Percentiles rank a stretch among this genome's conserved stretches.
These are phyloP conservation scores for Myopa testacea DNA, from an alignment of 2,888 invertebrate genomes.

Conservation along the genomic window DNA sequence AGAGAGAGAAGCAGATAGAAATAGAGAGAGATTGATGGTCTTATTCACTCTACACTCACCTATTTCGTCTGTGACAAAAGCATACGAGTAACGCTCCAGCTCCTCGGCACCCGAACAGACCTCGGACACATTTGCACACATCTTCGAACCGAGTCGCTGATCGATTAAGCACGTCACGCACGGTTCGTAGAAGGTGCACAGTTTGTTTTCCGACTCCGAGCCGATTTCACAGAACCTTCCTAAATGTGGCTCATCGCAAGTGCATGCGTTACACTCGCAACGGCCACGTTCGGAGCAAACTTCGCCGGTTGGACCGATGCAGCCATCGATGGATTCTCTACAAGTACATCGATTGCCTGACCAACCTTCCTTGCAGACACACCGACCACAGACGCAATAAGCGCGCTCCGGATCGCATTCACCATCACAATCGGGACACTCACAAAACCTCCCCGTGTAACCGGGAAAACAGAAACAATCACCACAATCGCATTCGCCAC, in stretches of 20 bases:
- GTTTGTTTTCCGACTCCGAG: slow-evolving; percentile 59
- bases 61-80: slow-evolving; percentile 55
- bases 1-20: background rate
- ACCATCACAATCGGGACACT: slow-evolving; percentile 73
- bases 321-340: slow-evolving; percentile 69
- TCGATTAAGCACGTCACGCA: slow-evolving; percentile 64
- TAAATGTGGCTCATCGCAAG: slow-evolving; percentile 56
- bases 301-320: slow-evolving; percentile 71
- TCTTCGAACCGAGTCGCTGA: slow-evolving; percentile 53
- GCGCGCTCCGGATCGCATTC: slow-evolving; percentile 77
- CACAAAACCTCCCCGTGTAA: slow-evolving; percentile 73
- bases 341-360: slow-evolving; percentile 72
- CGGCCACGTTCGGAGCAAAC: slow-evolving; percentile 80
- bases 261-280: slow-evolving; percentile 78
- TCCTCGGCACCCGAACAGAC: slow-evolving; percentile 57
- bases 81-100: slow-evolving; percentile 54
- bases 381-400: slow-evolving; percentile 80
- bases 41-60: slow-evolving; percentile 43
- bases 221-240: slow-evolving; percentile 65
- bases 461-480: slow-evolving; percentile 77
- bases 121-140: slow-evolving; percentile 56
- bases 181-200: slow-evolving; percentile 64
- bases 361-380: slow-evolving; percentile 75
- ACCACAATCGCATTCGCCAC: slow-evolving; percentile 84
- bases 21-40: background rate